phyloP scores from a whole-genome alignment of 2,113 vertebrate genomes.

The Leptosomus discolor region DNA sequence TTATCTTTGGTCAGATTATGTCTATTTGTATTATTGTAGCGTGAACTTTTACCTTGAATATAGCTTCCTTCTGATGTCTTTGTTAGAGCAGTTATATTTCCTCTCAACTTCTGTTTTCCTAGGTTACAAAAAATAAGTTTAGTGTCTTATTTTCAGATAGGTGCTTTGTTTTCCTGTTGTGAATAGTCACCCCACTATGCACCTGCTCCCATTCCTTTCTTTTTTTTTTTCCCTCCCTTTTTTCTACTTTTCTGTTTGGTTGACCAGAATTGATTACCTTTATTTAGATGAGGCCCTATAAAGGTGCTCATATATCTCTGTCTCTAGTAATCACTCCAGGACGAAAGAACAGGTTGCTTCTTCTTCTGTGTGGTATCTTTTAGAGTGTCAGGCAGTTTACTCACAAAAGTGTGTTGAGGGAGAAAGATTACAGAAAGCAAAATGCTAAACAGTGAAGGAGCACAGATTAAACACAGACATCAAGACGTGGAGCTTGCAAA shows the following conservation, averaged over 20 bases:
- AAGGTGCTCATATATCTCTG: not conserved
- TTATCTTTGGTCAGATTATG: not conserved
- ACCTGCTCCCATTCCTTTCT: not conserved
- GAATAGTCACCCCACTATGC: not conserved
- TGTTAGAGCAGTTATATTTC: not conserved
- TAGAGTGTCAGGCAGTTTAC: not conserved
- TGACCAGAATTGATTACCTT: not conserved
- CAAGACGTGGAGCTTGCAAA: not conserved
- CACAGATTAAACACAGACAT: not conserved
- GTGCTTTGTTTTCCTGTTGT: not conserved
- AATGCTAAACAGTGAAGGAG: not conserved
- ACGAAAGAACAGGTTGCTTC: not conserved
- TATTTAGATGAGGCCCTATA: not conserved
- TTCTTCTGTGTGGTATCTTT: not conserved
- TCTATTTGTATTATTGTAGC: not conserved
- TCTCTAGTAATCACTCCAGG: not conserved
- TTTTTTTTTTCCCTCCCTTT: not conserved
- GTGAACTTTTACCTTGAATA: not conserved
- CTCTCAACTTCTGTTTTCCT: not conserved
- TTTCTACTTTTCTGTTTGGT: not conserved
- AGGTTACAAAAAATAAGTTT: not conserved
- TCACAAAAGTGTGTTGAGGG: not conserved
- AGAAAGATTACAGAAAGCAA: not conserved
- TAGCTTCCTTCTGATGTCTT: not conserved
- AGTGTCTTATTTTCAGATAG: not conserved